These are phyloP conservation scores for Nestor notabilis DNA, from an alignment of 2,113 vertebrate species.

Conservation along the genomic window DNA sequence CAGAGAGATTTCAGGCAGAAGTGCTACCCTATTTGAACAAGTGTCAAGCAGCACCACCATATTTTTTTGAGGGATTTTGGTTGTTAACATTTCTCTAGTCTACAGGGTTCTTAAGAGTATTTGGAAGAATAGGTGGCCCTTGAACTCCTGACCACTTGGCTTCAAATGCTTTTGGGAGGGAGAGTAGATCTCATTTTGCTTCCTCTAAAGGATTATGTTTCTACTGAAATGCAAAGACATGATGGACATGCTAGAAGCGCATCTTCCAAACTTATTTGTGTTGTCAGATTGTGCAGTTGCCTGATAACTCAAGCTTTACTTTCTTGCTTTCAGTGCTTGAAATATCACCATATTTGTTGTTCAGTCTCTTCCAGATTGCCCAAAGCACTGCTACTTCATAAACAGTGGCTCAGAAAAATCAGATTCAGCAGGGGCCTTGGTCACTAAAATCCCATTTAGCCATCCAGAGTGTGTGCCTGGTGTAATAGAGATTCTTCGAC, in stretches of 20 bases:
- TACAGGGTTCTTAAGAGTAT: not conserved
- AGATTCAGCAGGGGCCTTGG: slow-evolving; percentile 61
- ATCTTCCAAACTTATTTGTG: not conserved
- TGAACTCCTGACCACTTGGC: not conserved
- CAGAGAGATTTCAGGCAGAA: not conserved
- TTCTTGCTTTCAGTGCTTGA: not conserved
- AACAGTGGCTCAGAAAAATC: slow-evolving; percentile 14
- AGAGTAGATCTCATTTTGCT: not conserved
- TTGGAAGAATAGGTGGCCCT: not conserved
- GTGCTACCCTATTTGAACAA: not conserved
- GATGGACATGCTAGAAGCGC: not conserved
- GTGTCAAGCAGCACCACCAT: not conserved
- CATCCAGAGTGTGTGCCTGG: slow-evolving; percentile 78
- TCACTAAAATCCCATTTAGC: slow-evolving; percentile 80
- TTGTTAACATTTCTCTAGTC: not conserved
- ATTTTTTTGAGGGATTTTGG: not conserved
- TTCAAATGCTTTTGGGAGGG: not conserved
- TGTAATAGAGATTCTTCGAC: slow-evolving; percentile 79
- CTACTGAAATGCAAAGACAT: not conserved
- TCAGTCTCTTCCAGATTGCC: slow-evolving; percentile 77
- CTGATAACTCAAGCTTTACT: not conserved
- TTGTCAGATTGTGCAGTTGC: not conserved
- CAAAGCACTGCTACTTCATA: slow-evolving; percentile 76
- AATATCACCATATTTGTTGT: not conserved
- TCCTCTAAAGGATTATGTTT: not conserved